Evolutionary conservation across 2,888 invertebrate genomes (phyloP), one percentile per base, ranked within the genome.

Genomic region (Macrosoma leucophasiata): DNA sequence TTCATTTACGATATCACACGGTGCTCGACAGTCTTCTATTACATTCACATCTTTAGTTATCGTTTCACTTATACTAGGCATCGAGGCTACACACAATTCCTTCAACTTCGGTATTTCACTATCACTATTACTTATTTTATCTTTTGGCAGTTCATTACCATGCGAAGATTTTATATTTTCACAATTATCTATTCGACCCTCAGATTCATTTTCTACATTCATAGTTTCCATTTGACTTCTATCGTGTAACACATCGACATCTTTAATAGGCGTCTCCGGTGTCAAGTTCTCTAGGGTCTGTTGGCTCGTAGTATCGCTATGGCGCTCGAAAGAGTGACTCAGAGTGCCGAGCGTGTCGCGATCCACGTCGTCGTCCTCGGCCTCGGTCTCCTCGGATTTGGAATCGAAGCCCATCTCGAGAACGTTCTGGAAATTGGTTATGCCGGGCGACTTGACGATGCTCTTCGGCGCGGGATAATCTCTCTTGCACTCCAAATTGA

Each of bases 371-470:
- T 76, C 75, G 0, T 75, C 74, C 9, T 67, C 69, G 3, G 52
- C 43, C 26, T 64, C 63, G 22, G 45, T 53, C 3, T 59, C 58
- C 1, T 63, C 60, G 1, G 55, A 49, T 8, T 55, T 60, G 1
- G 59, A 51, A 36, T 62, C 61, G 22, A 69, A 69, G 25, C 72
- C 75, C 27, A 69, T 50, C 28, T 70, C 74, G 9, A 81, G 46
- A 53, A 82, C 58, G 36, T 67, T 78, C 49, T 82, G 81, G 56
- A 84, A 84, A 41, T 84, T 78, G 6, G 56, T 76, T 13, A 84
- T 84, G 18, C 82, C 82, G 1, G 82, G 84, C 1, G 82, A 82
- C 38, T 84, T 84, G 3, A 84, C 84, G 64, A 84, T 64, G 41
- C 70, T 71, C 4, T 74, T 77, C 42, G 70, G 82, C 50, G 69